Percentiles rank a stretch among this genome's conserved stretches.
phyloP scores from a whole-genome alignment of 1,140 invertebrate species.

The Brachionus plicatilis region DNA sequence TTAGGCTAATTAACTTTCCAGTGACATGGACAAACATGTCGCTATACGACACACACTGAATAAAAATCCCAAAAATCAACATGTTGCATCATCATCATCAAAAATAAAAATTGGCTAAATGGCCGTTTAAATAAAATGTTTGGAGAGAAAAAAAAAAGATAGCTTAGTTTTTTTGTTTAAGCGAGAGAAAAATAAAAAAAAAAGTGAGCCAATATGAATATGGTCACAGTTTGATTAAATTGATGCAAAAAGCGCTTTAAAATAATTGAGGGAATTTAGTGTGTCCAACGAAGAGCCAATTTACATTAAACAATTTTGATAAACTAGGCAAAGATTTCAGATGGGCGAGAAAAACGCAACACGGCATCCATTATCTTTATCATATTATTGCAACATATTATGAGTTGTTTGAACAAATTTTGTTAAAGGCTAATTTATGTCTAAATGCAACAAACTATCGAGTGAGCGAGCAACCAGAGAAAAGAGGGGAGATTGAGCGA shows the following conservation, averaged over 20 bases:
- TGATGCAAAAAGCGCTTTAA: conserved; percentile 20
- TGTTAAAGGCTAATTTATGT: conserved; percentile 38
- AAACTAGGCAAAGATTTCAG: neutral
- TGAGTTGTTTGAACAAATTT: neutral
- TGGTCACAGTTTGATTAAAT: neutral
- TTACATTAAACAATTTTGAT: neutral
- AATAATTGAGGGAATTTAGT: conserved; percentile 7
- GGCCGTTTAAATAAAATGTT: too few species aligned
- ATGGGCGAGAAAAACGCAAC: neutral
- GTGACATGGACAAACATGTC: too few species aligned
- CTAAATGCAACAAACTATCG: conserved; percentile 9
- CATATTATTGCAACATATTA: conserved; percentile 35
- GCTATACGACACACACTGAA: too few species aligned
- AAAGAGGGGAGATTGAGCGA: conserved; percentile 12
- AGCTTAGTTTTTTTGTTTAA: too few species aligned
- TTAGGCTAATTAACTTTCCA: too few species aligned
- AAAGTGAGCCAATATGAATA: neutral
- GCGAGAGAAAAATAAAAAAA: neutral
- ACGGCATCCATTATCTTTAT: conserved; percentile 25
- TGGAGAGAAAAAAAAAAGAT: too few species aligned
- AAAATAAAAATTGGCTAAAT: too few species aligned
- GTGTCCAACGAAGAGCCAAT: neutral
- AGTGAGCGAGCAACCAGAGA: neutral
- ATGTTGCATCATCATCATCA: too few species aligned
- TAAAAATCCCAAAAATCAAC: too few species aligned